A percentile compares a stretch with the other conserved stretches of the same genome.
These are phyloP conservation scores for Cosmia pyralina DNA, from an alignment of 2,888 invertebrate genomes.

Conservation along the genomic window DNA sequence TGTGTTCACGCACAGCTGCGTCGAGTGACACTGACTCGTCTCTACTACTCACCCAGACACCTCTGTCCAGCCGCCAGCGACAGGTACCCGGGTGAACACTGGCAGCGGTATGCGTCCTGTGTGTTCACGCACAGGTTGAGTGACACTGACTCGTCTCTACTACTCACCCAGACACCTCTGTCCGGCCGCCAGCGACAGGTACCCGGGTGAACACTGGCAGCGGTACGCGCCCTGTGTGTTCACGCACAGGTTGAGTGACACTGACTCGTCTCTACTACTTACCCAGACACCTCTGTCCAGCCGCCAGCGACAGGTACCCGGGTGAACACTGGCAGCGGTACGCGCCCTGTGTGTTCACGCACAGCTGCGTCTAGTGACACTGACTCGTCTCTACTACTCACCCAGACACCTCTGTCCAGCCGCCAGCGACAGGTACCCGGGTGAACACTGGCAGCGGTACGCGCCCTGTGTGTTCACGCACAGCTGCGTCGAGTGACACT, in stretches of 20 bases:
- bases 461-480: conserved; percentile 91
- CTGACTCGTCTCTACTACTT: conserved; percentile 76
- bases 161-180: conserved; percentile 85
- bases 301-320: conserved; percentile 87
- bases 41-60: conserved; percentile 84
- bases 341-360: conserved; percentile 90
- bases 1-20: conserved; percentile 90
- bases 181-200: conserved; percentile 83
- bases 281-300: conserved; percentile 88
- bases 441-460: conserved; percentile 90
- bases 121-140: conserved; percentile 90
- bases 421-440: conserved; percentile 87
- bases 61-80: conserved; percentile 84
- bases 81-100: conserved; percentile 89
- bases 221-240: conserved; percentile 91
- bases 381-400: conserved; percentile 78
- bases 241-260: conserved; percentile 91
- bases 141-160: conserved; percentile 87
- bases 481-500: conserved; percentile 89
- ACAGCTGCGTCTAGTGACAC: conserved; percentile 90
- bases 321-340: conserved; percentile 91
- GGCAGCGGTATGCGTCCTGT: conserved; percentile 90
- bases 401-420: conserved; percentile 87
- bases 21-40: conserved; percentile 88
- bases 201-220: conserved; percentile 91